These are phyloP conservation scores for Oscheius sp. DNA, from an alignment of 2,888 invertebrate genomes.

Conservation along the genomic window DNA sequence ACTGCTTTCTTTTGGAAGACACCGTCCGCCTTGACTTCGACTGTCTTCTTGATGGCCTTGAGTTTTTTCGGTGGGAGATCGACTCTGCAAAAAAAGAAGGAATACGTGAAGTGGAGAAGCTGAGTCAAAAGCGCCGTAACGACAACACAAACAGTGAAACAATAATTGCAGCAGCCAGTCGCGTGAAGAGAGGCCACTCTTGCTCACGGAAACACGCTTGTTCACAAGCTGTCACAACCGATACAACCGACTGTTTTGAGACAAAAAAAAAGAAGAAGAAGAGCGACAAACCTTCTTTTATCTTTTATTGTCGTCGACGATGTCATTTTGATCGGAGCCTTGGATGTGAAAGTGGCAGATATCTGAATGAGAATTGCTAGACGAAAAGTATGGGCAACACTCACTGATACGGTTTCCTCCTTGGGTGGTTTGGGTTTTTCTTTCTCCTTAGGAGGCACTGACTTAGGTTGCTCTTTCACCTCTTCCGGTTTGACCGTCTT, in stretches of 20 bases:
- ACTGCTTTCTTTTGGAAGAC: conserved; percentile 7
- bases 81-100: conserved; percentile 16
- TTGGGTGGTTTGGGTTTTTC: no score
- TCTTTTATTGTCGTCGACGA: not conserved
- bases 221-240: not conserved
- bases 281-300: conserved; percentile 14
- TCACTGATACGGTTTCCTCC: conserved; percentile 23
- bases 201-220: conserved; percentile 19
- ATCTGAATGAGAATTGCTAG: not conserved
- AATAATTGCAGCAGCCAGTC: conserved; percentile 32
- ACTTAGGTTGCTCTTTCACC: not conserved
- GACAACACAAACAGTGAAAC: conserved; percentile 31
- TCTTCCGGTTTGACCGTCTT: conserved; percentile 13
- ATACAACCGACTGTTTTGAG: no score
- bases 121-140: no score
- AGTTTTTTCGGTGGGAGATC: conserved; percentile 17
- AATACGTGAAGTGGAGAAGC: not conserved
- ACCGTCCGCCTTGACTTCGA: conserved; percentile 6
- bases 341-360: conserved; percentile 1
- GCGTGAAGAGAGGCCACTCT: conserved; percentile 17
- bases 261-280: not conserved
- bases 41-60: conserved; percentile 18
- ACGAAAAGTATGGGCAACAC: no score
- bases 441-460: conserved; percentile 16
- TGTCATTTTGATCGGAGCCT: not conserved